These are phyloP conservation scores for Scolopax mira DNA, from an alignment of 2,113 vertebrate species.

Conservation along the genomic window DNA sequence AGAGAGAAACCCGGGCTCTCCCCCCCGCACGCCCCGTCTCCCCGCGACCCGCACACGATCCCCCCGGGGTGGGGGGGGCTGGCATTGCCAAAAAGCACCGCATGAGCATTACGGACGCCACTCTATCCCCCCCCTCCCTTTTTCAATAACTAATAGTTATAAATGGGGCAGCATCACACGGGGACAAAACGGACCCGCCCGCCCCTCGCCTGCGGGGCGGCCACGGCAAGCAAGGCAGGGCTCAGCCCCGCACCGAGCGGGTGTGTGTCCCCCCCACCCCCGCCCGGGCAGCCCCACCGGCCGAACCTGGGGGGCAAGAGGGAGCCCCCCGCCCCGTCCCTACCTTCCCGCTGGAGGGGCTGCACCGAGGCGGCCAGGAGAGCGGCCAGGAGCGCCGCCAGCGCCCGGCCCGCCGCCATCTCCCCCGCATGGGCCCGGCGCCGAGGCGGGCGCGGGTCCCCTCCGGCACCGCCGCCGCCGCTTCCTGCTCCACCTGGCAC, in stretches of 20 bases:
- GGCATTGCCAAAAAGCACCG: neutral
- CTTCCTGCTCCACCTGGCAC: neutral
- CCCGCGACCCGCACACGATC: too few species aligned
- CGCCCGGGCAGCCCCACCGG: neutral
- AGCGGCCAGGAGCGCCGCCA: neutral
- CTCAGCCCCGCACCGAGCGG: neutral
- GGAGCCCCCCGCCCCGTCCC: neutral
- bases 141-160: neutral
- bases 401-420: neutral
- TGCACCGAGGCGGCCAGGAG: neutral
- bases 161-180: neutral
- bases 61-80: neutral
- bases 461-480: neutral
- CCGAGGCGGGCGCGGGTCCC: neutral
- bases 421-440: neutral
- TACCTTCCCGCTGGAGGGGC: neutral
- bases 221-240: neutral
- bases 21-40: neutral
- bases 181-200: neutral
- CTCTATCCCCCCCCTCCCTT: too few species aligned
- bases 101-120: too few species aligned
- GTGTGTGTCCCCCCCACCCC: too few species aligned
- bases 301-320: too few species aligned
- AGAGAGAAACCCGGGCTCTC: too few species aligned
- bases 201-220: neutral